Conservation (phyloP, 2,888 invertebrate species). For the Oxycera nigricornis region DNA sequence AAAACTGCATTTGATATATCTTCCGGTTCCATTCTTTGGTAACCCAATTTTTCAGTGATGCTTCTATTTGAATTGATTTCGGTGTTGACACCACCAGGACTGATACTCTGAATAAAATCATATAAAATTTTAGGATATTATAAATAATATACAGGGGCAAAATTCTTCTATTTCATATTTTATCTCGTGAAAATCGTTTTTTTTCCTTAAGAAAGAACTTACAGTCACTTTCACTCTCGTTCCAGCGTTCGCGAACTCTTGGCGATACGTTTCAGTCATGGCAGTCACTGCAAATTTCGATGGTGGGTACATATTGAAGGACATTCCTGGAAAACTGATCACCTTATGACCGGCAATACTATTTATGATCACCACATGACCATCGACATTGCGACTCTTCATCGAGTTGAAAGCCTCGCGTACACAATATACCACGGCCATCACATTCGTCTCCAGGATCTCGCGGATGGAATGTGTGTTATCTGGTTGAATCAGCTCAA, state of each 20-base stretch:
- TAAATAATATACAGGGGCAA: too few relatives aligned
- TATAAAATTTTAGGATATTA: too few relatives aligned
- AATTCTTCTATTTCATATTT: too few relatives aligned
- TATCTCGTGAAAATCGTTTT: too few relatives aligned
- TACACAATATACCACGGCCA: conserved; percentile 62
- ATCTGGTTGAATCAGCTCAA: conserved; percentile 51
- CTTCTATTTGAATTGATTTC: too few relatives aligned
- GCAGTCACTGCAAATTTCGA: conserved; percentile 59
- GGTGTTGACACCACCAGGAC: conserved; percentile 59
- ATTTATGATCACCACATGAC: conserved; percentile 64
- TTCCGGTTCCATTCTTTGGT: conserved; percentile 47
- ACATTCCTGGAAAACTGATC: conserved; percentile 26
- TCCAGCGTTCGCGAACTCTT: too few relatives aligned
- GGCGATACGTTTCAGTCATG: conserved; percentile 52
- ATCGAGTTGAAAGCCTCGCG: too few relatives aligned
- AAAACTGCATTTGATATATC: conserved; percentile 36
- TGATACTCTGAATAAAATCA: conserved; percentile 54
- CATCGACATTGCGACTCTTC: conserved; percentile 61
- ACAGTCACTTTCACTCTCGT: conserved; percentile 60
- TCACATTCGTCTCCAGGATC: conserved; percentile 63
- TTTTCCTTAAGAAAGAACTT: too few relatives aligned
- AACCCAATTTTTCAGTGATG: conserved; percentile 51
- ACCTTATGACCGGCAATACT: conserved; percentile 57
- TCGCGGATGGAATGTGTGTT: conserved; percentile 50
- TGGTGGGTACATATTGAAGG: conserved; percentile 58